phyloP scores from a whole-genome alignment of 2,113 vertebrate species.

The Cephalopterus ornatus region DNA sequence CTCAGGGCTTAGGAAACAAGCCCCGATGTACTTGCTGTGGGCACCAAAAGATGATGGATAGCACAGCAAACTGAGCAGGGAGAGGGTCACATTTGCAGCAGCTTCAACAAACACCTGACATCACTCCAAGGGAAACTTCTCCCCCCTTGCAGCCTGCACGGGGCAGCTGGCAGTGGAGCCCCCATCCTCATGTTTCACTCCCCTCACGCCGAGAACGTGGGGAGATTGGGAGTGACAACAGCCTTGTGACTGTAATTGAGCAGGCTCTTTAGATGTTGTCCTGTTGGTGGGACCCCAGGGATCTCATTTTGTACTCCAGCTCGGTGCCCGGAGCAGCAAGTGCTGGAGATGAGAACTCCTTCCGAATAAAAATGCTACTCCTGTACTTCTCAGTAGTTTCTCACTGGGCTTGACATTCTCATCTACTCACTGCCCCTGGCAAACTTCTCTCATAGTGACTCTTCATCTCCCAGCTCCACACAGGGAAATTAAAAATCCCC shows the following conservation, averaged over 20 bases:
- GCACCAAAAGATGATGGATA: background rate
- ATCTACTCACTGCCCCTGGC: constrained; percentile 53
- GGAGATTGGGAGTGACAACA: background rate
- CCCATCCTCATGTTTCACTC: background rate
- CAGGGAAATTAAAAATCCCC: constrained; percentile 58
- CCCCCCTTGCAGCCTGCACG: rapidly evolving
- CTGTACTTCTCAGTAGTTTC: constrained; percentile 35
- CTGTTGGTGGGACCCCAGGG: constrained; percentile 33
- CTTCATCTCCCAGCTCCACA: constrained; percentile 52
- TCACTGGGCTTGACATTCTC: constrained; percentile 64
- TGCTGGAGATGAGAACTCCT: constrained; percentile 18
- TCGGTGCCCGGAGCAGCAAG: background rate
- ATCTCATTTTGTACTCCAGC: constrained; percentile 44
- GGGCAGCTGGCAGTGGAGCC: background rate
- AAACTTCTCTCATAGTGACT: constrained; percentile 24
- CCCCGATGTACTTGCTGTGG: background rate
- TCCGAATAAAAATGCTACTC: constrained; percentile 19
- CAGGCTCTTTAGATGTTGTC: constrained; percentile 32
- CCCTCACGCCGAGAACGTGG: rapidly evolving
- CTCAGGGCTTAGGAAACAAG: background rate
- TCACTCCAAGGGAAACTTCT: background rate
- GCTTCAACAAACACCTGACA: background rate
- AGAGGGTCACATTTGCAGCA: background rate
- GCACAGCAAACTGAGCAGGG: background rate
- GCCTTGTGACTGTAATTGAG: background rate